Conservation (phyloP, 2,113 vertebrate genomes). For the Heterotilapia buettikoferi region DNA sequence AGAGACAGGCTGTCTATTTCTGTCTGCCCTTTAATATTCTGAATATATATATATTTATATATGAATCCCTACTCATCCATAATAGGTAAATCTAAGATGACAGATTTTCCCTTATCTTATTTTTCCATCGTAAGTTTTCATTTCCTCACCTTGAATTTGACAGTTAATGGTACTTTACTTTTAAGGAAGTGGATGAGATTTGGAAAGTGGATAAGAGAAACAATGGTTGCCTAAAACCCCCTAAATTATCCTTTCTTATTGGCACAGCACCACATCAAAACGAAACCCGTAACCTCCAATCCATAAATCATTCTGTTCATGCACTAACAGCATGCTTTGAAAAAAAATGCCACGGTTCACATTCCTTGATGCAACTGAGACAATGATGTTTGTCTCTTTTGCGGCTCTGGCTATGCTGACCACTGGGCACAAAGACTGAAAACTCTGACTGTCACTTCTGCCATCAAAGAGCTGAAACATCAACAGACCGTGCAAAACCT, state of each 20-base stretch:
- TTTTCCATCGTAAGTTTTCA: background rate
- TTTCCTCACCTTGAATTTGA: background rate
- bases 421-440: slow-evolving; percentile 40
- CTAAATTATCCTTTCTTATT: background rate
- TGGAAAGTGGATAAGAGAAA: background rate
- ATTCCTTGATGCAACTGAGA: slow-evolving; percentile 44
- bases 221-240: background rate
- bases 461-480: slow-evolving; percentile 45
- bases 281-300: background rate
- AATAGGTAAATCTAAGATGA: background rate
- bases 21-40: slow-evolving; percentile 2
- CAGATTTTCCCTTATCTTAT: background rate
- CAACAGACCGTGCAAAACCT: slow-evolving; percentile 36
- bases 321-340: slow-evolving; percentile 16
- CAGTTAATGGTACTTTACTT: background rate
- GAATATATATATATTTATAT: background rate
- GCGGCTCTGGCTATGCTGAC: slow-evolving; percentile 45
- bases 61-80: background rate
- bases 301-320: slow-evolving; percentile 39
- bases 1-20: background rate
- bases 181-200: background rate
- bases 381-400: slow-evolving; percentile 52
- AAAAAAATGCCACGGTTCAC: slow-evolving; percentile 38
- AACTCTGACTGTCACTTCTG: slow-evolving; percentile 22
- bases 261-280: slow-evolving; percentile 34